Evolutionary conservation across 2,113 vertebrate genomes (phyloP).

Genomic region (Paramisgurnus dabryanus): DNA sequence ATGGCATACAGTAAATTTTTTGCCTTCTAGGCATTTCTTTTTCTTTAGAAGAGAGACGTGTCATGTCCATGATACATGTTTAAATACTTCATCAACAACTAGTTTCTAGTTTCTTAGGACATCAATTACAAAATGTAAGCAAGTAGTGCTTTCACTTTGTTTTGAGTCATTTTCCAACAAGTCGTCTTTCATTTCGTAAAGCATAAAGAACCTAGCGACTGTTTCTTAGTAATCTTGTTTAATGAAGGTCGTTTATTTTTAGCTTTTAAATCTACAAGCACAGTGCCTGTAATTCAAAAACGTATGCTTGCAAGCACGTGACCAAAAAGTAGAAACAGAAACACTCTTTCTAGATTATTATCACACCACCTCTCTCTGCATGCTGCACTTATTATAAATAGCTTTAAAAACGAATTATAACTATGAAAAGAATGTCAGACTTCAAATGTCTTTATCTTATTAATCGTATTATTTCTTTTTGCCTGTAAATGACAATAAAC

Average conservation of each 20-base stretch:
- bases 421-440: neutral
- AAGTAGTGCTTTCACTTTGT: neutral
- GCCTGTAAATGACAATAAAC: neutral
- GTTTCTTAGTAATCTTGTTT: constrained; percentile 7
- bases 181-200: neutral
- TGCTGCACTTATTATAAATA: too few species aligned
- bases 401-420: neutral
- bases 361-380: too few species aligned
- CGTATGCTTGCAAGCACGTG: neutral
- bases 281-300: too few species aligned
- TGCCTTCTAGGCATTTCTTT: too few species aligned
- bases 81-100: too few species aligned
- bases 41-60: too few species aligned
- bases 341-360: too few species aligned
- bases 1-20: too few species aligned
- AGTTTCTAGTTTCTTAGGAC: too few species aligned
- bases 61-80: too few species aligned
- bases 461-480: neutral
- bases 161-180: constrained; percentile 7
- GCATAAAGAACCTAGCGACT: neutral
- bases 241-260: neutral
- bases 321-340: neutral
- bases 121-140: neutral
- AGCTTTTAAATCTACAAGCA: neutral
- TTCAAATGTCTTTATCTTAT: neutral